Evolutionary conservation across 2,113 vertebrate species (phyloP).

Genomic region (Macquaria australasica): DNA sequence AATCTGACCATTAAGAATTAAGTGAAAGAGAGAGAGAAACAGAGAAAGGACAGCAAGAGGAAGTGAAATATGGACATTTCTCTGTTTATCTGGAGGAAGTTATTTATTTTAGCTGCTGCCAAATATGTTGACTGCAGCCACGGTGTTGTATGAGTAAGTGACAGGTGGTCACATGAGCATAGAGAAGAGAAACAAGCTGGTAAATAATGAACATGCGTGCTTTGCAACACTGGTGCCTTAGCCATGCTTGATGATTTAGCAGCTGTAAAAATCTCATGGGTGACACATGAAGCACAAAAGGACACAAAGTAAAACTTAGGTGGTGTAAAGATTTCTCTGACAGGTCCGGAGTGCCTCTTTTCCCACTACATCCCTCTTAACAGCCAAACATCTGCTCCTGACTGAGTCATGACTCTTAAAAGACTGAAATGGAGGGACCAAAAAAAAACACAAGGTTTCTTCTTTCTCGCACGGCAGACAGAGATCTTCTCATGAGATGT

Average conservation of each 20-base stretch:
- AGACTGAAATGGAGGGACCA: slow-evolving; percentile 4
- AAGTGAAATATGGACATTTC: slow-evolving; percentile 23
- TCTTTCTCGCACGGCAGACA: not conserved
- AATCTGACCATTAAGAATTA: slow-evolving; percentile 22
- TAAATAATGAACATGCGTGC: not conserved
- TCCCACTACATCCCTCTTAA: not conserved
- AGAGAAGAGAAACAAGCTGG: not conserved
- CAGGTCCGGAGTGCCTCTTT: slow-evolving; percentile 24
- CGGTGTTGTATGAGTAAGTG: not conserved
- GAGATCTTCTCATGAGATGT: slow-evolving; percentile 35
- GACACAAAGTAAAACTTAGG: slow-evolving; percentile 11
- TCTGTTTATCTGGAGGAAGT: not conserved
- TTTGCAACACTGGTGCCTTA: not conserved
- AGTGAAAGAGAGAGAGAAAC: not conserved
- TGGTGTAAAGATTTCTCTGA: not conserved
- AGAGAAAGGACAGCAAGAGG: not conserved
- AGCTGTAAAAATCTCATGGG: not conserved
- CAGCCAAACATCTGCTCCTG: slow-evolving; percentile 46
- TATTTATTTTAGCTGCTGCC: not conserved
- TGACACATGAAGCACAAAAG: not conserved
- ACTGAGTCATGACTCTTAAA: slow-evolving; percentile 38
- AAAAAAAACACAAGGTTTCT: not conserved
- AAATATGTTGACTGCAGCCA: not conserved
- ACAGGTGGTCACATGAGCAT: slow-evolving; percentile 7
- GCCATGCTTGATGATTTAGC: not conserved